Evolutionary conservation across 2,888 invertebrate genomes (phyloP).

Genomic region (Melangyna quadrimaculata): DNA sequence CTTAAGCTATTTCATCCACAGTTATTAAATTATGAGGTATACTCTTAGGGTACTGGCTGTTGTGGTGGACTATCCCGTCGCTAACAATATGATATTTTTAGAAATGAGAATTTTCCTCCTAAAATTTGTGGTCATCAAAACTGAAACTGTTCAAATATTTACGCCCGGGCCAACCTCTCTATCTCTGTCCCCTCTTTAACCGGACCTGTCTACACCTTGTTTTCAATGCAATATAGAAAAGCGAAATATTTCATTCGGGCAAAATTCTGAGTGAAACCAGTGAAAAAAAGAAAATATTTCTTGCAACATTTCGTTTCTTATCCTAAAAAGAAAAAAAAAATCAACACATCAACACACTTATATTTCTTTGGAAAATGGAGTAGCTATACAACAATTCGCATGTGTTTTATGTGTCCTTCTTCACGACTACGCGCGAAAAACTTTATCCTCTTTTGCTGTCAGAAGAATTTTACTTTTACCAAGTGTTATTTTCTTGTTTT

Average conservation of each 20-base stretch:
- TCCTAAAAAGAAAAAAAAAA: not conserved
- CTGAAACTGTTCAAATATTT: too few relatives aligned
- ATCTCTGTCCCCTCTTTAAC: not conserved
- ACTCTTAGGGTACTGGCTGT: too few relatives aligned
- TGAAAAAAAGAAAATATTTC: not conserved
- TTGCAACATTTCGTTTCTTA: slow-evolving; percentile 20
- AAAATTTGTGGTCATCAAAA: too few relatives aligned
- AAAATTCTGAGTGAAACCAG: not conserved
- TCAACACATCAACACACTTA: slow-evolving; percentile 8
- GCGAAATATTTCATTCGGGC: not conserved
- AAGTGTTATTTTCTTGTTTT: slow-evolving; percentile 28
- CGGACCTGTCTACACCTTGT: not conserved
- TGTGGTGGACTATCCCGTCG: too few relatives aligned
- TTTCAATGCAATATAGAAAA: not conserved
- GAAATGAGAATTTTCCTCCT: too few relatives aligned
- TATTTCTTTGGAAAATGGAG: not conserved
- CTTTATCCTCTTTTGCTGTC: slow-evolving; percentile 48
- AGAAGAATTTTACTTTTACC: slow-evolving; percentile 34
- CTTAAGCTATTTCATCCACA: too few relatives aligned
- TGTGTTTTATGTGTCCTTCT: slow-evolving; percentile 46
- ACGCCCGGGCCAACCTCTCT: not conserved
- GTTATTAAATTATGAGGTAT: too few relatives aligned
- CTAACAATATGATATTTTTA: too few relatives aligned
- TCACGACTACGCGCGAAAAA: slow-evolving; percentile 39
- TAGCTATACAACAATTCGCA: slow-evolving; percentile 22